Percentiles rank a stretch among this genome's conserved stretches.
Conservation (phyloP, 2,888 invertebrate genomes). For the Crossocerus cetratus region DNA sequence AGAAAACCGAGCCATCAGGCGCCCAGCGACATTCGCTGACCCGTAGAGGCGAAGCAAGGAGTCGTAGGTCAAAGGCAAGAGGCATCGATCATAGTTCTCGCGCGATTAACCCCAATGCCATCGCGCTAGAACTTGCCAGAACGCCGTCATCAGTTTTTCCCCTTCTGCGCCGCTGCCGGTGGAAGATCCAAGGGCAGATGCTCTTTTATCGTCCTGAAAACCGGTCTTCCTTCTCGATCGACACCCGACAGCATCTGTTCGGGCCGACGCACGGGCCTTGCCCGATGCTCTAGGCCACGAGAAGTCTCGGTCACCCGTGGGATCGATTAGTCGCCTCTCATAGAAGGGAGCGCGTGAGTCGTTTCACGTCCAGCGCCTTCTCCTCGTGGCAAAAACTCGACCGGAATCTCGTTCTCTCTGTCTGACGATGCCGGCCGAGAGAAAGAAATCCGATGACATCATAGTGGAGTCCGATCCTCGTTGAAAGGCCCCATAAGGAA, state of each 20-base stretch:
- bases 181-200: background rate
- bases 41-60: slow-evolving; percentile 18
- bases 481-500: slow-evolving; percentile 16
- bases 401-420: slow-evolving; percentile 22
- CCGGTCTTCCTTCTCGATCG: slow-evolving; percentile 44
- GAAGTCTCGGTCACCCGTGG: slow-evolving; percentile 55
- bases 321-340: slow-evolving; percentile 61
- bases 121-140: slow-evolving; percentile 40
- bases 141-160: slow-evolving; percentile 31
- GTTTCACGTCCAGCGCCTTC: background rate
- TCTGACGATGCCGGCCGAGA: background rate
- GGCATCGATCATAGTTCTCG: slow-evolving; percentile 60
- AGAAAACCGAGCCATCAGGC: slow-evolving; percentile 32
- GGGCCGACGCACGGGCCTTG: background rate
- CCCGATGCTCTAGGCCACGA: slow-evolving; percentile 32
- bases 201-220: slow-evolving; percentile 30
- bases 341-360: slow-evolving; percentile 15
- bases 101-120: slow-evolving; percentile 55
- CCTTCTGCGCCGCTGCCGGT: slow-evolving; percentile 6
- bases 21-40: slow-evolving; percentile 32
- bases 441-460: slow-evolving; percentile 9
- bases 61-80: slow-evolving; percentile 41
- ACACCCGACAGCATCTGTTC: slow-evolving; percentile 47
- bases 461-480: slow-evolving; percentile 10
- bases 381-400: slow-evolving; percentile 32